A percentile compares a stretch with the other conserved stretches of the same genome.
Conservation (phyloP, 1,140 invertebrate species). For the Aricia agestis region DNA sequence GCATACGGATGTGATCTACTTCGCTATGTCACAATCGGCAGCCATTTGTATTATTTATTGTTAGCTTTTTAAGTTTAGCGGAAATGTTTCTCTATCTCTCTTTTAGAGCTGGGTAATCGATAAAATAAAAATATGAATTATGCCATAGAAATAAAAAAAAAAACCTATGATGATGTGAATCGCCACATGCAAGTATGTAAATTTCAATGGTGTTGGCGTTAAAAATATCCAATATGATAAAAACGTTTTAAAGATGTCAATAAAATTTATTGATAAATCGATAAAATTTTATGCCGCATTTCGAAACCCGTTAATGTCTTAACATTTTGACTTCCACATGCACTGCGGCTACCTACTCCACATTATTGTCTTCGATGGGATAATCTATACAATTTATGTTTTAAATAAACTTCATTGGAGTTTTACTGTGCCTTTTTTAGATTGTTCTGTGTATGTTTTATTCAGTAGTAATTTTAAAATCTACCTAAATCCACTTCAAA, state of each 20-base stretch:
- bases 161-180: not conserved
- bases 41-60: not conserved
- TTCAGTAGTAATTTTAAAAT: too few relatives aligned
- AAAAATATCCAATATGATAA: not conserved
- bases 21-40: not conserved
- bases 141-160: not conserved
- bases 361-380: not conserved
- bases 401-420: not conserved
- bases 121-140: not conserved
- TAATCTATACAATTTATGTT: not conserved
- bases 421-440: too few relatives aligned
- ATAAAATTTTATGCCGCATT: constrained; percentile 11
- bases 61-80: not conserved
- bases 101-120: not conserved
- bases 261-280: constrained; percentile 6
- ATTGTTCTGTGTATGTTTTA: too few relatives aligned
- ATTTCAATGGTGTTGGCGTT: not conserved
- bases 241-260: not conserved
- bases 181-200: not conserved
- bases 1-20: not conserved
- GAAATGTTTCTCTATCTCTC: not conserved
- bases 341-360: not conserved
- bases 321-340: not conserved
- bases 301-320: not conserved
- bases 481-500: too few relatives aligned